Base-by-base conservation (phyloP, 2,888 invertebrate species). In the Eupeodes latifasciatus region DNA sequence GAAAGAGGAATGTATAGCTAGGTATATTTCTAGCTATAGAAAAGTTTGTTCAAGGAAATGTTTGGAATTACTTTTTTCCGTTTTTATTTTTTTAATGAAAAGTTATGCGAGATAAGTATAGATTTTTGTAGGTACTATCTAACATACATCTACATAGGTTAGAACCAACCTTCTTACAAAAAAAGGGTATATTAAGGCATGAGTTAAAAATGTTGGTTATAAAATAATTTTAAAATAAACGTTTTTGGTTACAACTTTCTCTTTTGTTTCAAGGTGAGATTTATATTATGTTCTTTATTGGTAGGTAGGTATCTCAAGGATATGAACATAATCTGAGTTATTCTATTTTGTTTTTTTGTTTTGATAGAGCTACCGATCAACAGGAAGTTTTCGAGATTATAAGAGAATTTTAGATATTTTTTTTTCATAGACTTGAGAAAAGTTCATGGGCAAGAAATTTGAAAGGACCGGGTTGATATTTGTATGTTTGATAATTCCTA, bases 31-130 rank as follows among this genome's bases (percentile, higher is more conserved):
- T 27, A 47, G 16, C 34, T 10, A 51, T 53, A 16, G 44, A 72
- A 57, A 59, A 27, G 4, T 47, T 72, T 57, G 11, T 72, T 72
- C 59, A 59, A 49, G 59, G 59, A 44, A 72, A 59, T 72, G 47
- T 59, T 57, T 59, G 59, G 14, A 59, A 71, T 55, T 49, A 27
- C 14, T 19, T 40, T 34, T 59, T 59, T 59, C 12, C 12, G 12
- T 59, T 9, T 44, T 19, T 64, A 44, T 12, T 19, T 11, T 19
- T 64, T 44, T 40, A 5, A 40, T 40, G 40, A 40, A 40, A 40
- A 40, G 40, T 40, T 40, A 40, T 40, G 40, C 40, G 5, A 40
- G 40, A 27, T 27, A 27, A 27, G 27, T 5, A 40, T 7, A 40
- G 40, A 9, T 40, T 40, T 40, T 4, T 40, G 1, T 40, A 5